Evolutionary conservation across 2,113 vertebrate genomes (phyloP).

Genomic region (Eubucco bourcierii): DNA sequence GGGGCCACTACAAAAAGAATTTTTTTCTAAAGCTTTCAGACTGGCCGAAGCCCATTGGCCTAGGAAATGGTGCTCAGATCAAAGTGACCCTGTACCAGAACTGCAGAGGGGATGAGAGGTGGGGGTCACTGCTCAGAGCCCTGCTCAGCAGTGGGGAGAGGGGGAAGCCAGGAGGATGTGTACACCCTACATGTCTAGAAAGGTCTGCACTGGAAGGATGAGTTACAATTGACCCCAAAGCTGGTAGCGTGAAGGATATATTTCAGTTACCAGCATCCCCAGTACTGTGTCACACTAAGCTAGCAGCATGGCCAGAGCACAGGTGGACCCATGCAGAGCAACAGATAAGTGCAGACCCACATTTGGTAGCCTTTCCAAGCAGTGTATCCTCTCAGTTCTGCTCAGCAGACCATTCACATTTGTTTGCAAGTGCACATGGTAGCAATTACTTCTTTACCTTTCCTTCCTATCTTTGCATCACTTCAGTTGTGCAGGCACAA

Average conservation of each 20-base stretch:
- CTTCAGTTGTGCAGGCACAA: neutral
- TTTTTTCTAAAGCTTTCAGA: constrained; percentile 47
- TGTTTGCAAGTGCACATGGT: accelerated
- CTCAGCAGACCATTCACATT: neutral
- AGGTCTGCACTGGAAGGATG: neutral
- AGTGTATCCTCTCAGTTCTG: neutral
- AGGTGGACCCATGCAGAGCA: neutral
- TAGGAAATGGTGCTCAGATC: constrained; percentile 16
- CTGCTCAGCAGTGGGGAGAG: neutral
- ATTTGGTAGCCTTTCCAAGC: neutral
- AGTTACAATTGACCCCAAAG: neutral
- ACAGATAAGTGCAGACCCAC: neutral
- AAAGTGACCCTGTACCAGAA: neutral
- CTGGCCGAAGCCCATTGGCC: neutral
- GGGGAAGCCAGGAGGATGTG: neutral
- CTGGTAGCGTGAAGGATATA: neutral
- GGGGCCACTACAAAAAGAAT: constrained; percentile 32
- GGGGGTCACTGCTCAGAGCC: neutral
- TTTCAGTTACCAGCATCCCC: neutral
- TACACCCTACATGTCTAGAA: neutral
- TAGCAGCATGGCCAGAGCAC: neutral
- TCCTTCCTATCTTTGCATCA: neutral
- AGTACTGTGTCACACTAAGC: accelerated
- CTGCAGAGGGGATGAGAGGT: neutral
- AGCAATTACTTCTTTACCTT: neutral